Percentiles rank a stretch among this genome's conserved stretches.
Evolutionary conservation across 2,113 vertebrate genomes (phyloP).

Genomic region (Carlito syrichta): DNA sequence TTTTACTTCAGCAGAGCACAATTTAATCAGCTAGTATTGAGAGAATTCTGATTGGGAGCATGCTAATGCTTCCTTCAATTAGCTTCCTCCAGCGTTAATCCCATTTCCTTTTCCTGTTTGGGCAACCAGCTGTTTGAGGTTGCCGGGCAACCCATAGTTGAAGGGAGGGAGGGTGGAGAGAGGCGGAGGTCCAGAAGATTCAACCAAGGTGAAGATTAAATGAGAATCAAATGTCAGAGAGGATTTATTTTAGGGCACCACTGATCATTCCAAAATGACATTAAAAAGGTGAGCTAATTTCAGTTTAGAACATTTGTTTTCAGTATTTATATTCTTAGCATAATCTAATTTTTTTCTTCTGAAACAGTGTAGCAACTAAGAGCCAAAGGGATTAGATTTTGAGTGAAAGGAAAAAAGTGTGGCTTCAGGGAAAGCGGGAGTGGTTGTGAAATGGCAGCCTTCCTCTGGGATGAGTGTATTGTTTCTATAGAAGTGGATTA

Average conservation of each 20-base stretch:
- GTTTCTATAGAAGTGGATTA: constrained; percentile 29
- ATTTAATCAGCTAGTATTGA: constrained; percentile 59
- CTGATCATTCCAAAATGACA: constrained; percentile 41
- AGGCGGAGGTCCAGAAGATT: constrained; percentile 12
- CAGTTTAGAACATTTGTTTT: constrained; percentile 41
- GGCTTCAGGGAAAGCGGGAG: constrained; percentile 34
- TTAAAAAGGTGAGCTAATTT: constrained; percentile 34
- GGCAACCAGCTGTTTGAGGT: constrained; percentile 72
- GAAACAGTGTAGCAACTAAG: constrained; percentile 37
- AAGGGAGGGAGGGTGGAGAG: neutral
- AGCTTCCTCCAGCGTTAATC: constrained; percentile 75
- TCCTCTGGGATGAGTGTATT: neutral
- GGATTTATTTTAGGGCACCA: constrained; percentile 43
- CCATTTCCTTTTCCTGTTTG: constrained; percentile 70
- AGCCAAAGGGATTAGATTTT: constrained; percentile 48
- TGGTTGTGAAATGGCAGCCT: neutral
- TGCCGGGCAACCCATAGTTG: constrained; percentile 66
- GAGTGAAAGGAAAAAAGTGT: constrained; percentile 51
- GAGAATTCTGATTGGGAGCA: constrained; percentile 56
- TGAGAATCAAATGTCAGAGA: constrained; percentile 50
- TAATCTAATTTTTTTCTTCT: constrained; percentile 63
- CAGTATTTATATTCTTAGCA: constrained; percentile 35
- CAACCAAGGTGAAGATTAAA: constrained; percentile 59
- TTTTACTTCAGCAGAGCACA: neutral
- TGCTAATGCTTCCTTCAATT: constrained; percentile 71